Evolutionary conservation across 2,797 vertebrate species (phyloP).

Genomic region (Gallinago nigripennis): DNA sequence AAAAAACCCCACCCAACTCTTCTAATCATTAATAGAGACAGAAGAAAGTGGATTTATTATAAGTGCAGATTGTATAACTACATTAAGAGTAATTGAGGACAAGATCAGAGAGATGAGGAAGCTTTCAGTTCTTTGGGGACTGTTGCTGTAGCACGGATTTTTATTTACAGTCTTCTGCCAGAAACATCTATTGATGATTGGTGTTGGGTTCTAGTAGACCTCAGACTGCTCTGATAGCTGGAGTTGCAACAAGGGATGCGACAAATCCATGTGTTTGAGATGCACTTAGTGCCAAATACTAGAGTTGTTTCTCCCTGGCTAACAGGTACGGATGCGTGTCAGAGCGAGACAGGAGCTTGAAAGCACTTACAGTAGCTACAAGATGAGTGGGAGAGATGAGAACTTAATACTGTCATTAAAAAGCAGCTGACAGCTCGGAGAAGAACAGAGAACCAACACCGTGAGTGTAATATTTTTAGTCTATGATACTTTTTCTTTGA

Average conservation of each 20-base stretch:
- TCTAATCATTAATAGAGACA: background rate
- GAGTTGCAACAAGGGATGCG: background rate
- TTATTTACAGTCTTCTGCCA: background rate
- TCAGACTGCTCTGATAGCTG: background rate
- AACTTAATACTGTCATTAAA: background rate
- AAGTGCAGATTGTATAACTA: background rate
- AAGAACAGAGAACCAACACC: background rate
- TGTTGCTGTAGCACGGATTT: background rate
- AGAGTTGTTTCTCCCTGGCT: background rate
- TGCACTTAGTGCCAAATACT: background rate
- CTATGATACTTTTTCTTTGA: background rate
- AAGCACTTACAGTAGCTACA: background rate
- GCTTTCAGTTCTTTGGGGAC: background rate
- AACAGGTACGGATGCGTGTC: background rate
- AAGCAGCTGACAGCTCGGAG: background rate
- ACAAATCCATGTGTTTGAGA: background rate
- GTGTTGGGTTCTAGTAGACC: background rate
- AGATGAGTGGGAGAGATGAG: background rate
- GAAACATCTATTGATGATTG: background rate
- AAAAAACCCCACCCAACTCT: background rate
- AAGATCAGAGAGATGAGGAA: background rate
- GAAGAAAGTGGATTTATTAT: background rate
- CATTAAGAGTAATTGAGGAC: background rate
- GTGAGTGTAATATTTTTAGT: background rate
- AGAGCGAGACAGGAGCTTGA: background rate